Conservation (phyloP, 2,888 invertebrate species). For the Achlya flavicornis region DNA sequence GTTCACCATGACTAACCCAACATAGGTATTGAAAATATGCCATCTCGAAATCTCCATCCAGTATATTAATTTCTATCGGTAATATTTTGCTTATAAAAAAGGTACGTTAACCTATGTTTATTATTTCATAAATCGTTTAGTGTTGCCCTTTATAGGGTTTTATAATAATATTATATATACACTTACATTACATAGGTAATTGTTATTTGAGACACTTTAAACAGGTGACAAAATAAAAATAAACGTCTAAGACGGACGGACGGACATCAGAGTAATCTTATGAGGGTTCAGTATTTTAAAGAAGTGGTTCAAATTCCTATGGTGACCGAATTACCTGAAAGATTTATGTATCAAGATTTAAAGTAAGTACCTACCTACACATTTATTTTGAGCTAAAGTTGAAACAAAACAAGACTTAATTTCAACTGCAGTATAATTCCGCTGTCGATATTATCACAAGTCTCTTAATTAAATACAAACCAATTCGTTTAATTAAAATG, state of each 20-base stretch:
- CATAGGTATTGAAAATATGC: too few relatives aligned
- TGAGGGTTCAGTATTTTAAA: background rate
- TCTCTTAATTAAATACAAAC: conserved; percentile 31
- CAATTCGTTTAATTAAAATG: conserved; percentile 39
- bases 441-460: conserved; percentile 25
- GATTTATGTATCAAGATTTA: background rate
- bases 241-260: too few relatives aligned
- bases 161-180: too few relatives aligned
- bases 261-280: too few relatives aligned
- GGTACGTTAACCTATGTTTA: background rate
- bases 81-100: background rate
- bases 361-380: too few relatives aligned
- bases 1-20: too few relatives aligned
- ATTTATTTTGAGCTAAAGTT: background rate
- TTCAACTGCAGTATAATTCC: conserved; percentile 11
- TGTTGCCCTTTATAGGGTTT: too few relatives aligned
- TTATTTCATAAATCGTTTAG: too few relatives aligned
- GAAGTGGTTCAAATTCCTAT: background rate
- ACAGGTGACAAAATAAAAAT: too few relatives aligned
- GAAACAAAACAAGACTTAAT: background rate
- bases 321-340: background rate
- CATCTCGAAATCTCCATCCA: too few relatives aligned
- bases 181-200: too few relatives aligned
- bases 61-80: background rate
- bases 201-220: too few relatives aligned